Evolutionary conservation across 2,797 vertebrate genomes (phyloP).

Genomic region (Mormyrus hasselquistii): DNA sequence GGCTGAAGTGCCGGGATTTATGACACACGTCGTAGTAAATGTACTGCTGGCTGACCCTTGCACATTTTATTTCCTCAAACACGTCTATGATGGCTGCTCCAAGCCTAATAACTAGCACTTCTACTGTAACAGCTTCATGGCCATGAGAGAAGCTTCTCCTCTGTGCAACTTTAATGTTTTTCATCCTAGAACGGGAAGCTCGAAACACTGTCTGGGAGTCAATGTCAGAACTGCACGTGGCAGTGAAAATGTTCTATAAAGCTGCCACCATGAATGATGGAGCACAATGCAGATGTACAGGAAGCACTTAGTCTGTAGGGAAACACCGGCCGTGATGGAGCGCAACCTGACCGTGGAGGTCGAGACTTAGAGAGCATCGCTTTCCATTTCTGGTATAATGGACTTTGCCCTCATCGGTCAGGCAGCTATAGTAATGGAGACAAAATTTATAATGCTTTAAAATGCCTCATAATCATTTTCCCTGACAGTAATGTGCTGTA

Average conservation of each 20-base stretch:
- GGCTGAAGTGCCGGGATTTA: not conserved
- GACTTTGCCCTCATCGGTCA: not conserved
- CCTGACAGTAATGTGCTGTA: not conserved
- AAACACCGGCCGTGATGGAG: not conserved
- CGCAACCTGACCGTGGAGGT: not conserved
- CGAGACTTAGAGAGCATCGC: not conserved
- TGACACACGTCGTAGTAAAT: not conserved
- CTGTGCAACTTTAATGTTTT: not conserved
- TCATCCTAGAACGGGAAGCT: not conserved
- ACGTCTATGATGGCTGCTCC: not conserved
- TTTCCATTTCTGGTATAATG: not conserved
- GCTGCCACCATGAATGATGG: not conserved
- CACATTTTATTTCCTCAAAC: not conserved
- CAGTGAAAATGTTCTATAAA: conserved; percentile 6
- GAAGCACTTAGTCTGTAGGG: conserved; percentile 12
- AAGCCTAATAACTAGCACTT: not conserved
- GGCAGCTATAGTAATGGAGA: not conserved
- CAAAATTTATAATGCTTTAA: not conserved
- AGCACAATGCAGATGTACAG: not conserved
- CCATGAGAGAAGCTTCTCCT: not conserved
- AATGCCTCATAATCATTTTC: not conserved
- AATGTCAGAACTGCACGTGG: not conserved
- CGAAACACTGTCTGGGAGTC: not conserved
- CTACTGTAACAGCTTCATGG: not conserved
- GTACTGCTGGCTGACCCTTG: not conserved